Percentiles rank a stretch among this genome's conserved stretches.
phyloP scores from a whole-genome alignment of 2,797 vertebrate species.

The Aplochiton taeniatus region DNA sequence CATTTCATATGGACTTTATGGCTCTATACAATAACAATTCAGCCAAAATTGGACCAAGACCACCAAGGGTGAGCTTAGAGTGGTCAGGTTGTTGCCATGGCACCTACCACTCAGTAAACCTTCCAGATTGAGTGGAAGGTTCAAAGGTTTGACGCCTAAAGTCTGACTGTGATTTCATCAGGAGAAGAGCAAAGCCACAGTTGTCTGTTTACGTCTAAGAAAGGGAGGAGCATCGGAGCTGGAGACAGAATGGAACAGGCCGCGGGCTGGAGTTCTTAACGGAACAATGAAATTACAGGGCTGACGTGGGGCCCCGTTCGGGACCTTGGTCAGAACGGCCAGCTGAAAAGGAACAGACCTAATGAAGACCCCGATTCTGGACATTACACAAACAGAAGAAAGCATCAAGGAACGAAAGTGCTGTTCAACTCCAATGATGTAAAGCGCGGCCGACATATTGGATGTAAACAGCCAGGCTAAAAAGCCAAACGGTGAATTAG shows the following conservation, averaged over 20 bases:
- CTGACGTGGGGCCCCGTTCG: constrained; percentile 26
- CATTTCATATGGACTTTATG: too few relatives aligned
- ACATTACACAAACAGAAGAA: not conserved
- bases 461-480: too few relatives aligned
- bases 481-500: too few relatives aligned
- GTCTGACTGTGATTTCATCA: constrained; percentile 18
- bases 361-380: not conserved
- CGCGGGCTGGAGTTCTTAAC: constrained; percentile 18
- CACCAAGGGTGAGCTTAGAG: not conserved
- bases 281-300: constrained; percentile 38
- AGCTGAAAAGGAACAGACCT: not conserved
- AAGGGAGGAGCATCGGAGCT: constrained; percentile 4
- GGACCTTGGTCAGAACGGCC: not conserved
- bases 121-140: not conserved
- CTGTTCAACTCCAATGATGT: too few relatives aligned
- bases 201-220: not conserved
- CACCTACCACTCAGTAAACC: not conserved
- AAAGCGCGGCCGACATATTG: too few relatives aligned
- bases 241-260: not conserved
- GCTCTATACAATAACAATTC: too few relatives aligned
- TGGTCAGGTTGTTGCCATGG: constrained; percentile 1
- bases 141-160: not conserved
- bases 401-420: too few relatives aligned
- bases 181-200: not conserved
- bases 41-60: too few relatives aligned